A percentile compares a stretch with the other conserved stretches of the same genome.
phyloP scores from a whole-genome alignment of 2,113 vertebrate species.

The Aleadryas rufinucha region DNA sequence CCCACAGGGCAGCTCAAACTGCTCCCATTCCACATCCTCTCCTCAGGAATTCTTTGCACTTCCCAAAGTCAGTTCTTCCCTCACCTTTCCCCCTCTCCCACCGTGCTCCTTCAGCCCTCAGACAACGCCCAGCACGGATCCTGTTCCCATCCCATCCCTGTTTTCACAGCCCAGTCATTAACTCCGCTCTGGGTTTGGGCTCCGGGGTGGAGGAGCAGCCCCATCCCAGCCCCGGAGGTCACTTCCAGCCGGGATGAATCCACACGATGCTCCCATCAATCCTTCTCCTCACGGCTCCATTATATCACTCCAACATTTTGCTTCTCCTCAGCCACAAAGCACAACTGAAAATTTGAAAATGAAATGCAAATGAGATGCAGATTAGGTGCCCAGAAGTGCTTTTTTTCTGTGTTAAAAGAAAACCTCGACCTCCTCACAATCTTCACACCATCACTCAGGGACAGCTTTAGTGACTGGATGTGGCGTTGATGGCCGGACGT shows the following conservation, averaged over 20 bases:
- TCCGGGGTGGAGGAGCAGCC: neutral
- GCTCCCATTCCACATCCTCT: too few relatives aligned
- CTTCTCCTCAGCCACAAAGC: rapidly evolving
- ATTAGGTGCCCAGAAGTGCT: neutral
- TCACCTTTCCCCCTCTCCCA: neutral
- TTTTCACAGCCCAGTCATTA: neutral
- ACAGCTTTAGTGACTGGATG: neutral
- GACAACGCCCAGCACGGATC: neutral
- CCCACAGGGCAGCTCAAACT: neutral
- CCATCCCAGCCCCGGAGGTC: neutral
- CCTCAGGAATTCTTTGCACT: neutral
- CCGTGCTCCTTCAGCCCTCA: neutral
- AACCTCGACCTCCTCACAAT: neutral
- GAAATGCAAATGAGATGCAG: neutral
- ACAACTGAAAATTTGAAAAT: neutral
- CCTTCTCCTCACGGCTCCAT: neutral
- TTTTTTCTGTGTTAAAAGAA: neutral
- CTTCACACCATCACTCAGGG: neutral
- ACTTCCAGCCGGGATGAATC: neutral
- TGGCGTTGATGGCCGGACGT: neutral
- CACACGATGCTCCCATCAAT: rapidly evolving
- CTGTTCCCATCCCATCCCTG: neutral
- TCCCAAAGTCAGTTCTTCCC: neutral
- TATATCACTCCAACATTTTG: neutral
- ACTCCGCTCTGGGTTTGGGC: neutral